These are phyloP conservation scores for Gallinago nigripennis DNA, from an alignment of 2,797 vertebrate genomes.

Conservation along the genomic window DNA sequence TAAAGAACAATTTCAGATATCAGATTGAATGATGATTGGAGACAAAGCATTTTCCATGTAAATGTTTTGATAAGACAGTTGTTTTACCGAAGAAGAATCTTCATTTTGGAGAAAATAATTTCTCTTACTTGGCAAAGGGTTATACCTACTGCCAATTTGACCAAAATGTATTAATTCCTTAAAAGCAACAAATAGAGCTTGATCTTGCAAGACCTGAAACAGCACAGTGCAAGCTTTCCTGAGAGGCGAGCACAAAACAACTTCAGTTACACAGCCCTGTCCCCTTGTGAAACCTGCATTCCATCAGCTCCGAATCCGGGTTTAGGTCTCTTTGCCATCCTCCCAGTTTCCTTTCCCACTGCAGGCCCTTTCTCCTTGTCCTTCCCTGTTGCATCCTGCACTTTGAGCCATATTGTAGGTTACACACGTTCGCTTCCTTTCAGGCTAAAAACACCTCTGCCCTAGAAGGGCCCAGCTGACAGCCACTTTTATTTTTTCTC, in stretches of 20 bases:
- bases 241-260: neutral
- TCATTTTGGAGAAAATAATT: neutral
- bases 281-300: neutral
- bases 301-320: fast-evolving
- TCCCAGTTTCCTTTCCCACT: neutral
- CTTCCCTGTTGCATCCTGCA: neutral
- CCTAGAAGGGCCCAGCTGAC: neutral
- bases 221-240: neutral
- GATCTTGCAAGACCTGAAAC: neutral
- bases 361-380: neutral
- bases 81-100: neutral
- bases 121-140: neutral
- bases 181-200: neutral
- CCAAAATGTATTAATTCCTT: neutral
- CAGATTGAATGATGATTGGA: neutral
- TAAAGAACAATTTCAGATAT: neutral
- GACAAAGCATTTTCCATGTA: neutral
- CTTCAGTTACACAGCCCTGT: neutral
- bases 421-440: neutral
- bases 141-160: neutral
- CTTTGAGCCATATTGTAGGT: neutral
- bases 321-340: neutral
- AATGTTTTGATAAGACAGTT: neutral
- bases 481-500: neutral
- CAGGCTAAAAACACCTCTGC: neutral